Percentiles rank a stretch among this genome's conserved stretches.
These are phyloP conservation scores for Denticeps clupeoides DNA, from an alignment of 2,797 vertebrate species.

Conservation along the genomic window DNA sequence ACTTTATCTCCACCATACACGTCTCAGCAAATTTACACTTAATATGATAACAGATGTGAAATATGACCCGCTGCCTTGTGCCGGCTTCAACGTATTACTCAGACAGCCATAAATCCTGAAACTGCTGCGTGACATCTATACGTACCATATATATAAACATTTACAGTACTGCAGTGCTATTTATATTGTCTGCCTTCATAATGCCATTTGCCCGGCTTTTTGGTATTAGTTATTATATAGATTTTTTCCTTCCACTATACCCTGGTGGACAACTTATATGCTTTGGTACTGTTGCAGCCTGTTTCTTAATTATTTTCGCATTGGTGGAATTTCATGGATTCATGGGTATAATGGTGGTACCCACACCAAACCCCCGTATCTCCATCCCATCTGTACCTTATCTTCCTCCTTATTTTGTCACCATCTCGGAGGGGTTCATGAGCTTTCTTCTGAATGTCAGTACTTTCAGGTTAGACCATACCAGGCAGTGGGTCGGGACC, in stretches of 20 bases:
- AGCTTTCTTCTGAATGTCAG: conserved; percentile 41
- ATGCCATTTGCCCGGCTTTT: conserved; percentile 55
- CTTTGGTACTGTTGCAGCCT: conserved; percentile 43
- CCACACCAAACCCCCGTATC: conserved; percentile 17
- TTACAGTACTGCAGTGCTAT: conserved; percentile 60
- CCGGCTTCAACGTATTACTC: conserved; percentile 53
- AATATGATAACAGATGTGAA: conserved; percentile 64
- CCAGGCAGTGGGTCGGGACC: too few relatives aligned
- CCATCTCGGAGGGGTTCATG: conserved; percentile 44
- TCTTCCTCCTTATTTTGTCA: conserved; percentile 32
- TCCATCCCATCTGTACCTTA: conserved; percentile 13
- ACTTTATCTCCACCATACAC: conserved; percentile 51
- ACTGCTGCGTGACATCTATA: conserved; percentile 43
- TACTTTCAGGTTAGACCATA: conserved; percentile 41
- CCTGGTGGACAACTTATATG: too few relatives aligned
- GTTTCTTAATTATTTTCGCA: conserved; percentile 66
- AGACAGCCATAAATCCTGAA: conserved; percentile 54
- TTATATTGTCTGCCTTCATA: conserved; percentile 61
- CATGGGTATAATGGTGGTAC: conserved; percentile 49
- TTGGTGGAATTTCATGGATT: conserved; percentile 60
- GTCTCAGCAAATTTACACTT: conserved; percentile 59
- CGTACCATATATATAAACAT: conserved; percentile 63
- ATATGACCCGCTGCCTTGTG: conserved; percentile 60
- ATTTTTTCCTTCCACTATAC: conserved; percentile 40
- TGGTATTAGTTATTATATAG: conserved; percentile 55